Evolutionary conservation across 2,888 invertebrate genomes (phyloP).

Genomic region (Pachycephus smyrnensis): DNA sequence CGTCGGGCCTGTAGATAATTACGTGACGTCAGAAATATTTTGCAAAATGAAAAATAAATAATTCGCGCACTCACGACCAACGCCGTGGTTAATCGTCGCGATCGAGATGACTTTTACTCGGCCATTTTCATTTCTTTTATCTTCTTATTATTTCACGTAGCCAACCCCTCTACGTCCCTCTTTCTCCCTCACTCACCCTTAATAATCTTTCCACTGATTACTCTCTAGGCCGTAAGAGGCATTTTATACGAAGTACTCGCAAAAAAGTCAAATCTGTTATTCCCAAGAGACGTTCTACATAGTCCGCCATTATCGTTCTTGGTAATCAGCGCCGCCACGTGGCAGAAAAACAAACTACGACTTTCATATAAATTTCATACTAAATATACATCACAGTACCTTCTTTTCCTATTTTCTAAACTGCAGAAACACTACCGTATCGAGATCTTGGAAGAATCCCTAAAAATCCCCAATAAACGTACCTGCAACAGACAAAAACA

Average conservation of each 20-base stretch:
- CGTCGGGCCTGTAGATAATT: conserved; percentile 24
- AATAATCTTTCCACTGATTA: background rate
- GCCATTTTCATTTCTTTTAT: background rate
- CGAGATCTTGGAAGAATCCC: background rate
- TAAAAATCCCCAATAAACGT: background rate
- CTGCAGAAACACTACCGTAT: background rate
- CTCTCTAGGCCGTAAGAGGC: background rate
- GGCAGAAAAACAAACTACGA: background rate
- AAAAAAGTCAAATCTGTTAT: background rate
- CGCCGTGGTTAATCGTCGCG: background rate
- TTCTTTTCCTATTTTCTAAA: background rate
- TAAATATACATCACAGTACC: background rate
- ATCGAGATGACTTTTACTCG: background rate
- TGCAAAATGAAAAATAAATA: background rate
- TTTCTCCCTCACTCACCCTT: background rate
- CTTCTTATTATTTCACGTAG: background rate
- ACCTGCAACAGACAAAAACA: background rate
- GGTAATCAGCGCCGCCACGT: background rate
- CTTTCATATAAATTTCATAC: background rate
- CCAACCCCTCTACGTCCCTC: background rate
- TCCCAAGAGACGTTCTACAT: background rate
- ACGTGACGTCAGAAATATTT: background rate
- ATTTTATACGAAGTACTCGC: background rate
- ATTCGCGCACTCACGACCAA: background rate
- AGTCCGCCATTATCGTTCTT: background rate